Evolutionary conservation across 2,797 vertebrate species (phyloP), one percentile per base, ranked within the genome.

Genomic region (Siniperca obscura): DNA sequence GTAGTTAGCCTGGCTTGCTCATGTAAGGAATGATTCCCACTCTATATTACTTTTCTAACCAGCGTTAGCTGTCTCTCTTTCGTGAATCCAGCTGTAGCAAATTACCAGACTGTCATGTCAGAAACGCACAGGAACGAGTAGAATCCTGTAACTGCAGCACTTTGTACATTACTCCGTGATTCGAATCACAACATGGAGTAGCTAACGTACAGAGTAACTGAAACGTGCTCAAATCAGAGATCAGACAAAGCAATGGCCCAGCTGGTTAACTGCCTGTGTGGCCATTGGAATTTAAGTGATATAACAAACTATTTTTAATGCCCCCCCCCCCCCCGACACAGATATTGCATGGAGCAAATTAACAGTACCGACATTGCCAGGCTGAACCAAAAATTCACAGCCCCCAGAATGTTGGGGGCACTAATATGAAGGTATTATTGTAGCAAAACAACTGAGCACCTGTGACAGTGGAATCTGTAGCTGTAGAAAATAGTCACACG

Each of bases 331-430:
- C 38, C 38, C 42, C 7, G 59, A 57, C 34, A 56, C 42, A 65
- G 61, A 57, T 69, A 42, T 48, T 48, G 25, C 27, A 22, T 13
- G 27, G 42, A 72, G 76, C 22, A 76, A 66, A 81, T 62, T 55
- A 55, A 9, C 11, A 25, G 16, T 7, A 19, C 36, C 53, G 9
- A 14, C 21, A 30, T 21, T 53, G 72, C 52, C 60, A 42, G 61
- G 34, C 50, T 5, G 57, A 36, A 60, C 16, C 3, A 14, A 52
- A 36, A 40, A 22, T 30, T 30, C 25, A 42, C 34, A 56, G 19
- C n/a, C 46, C 16, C 8, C 3, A 19, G 40, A 57, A 36, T 7
- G 27, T 27, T 27, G 27, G 27, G 27, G 27, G 27, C 27, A 27
- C 27, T 27, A 27, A 2, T 30, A 3, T 30, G 30, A 30, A 30